Evolutionary conservation across 2,888 invertebrate genomes (phyloP), one percentile per base, ranked within the genome.

Genomic region (Netelia inedita): DNA sequence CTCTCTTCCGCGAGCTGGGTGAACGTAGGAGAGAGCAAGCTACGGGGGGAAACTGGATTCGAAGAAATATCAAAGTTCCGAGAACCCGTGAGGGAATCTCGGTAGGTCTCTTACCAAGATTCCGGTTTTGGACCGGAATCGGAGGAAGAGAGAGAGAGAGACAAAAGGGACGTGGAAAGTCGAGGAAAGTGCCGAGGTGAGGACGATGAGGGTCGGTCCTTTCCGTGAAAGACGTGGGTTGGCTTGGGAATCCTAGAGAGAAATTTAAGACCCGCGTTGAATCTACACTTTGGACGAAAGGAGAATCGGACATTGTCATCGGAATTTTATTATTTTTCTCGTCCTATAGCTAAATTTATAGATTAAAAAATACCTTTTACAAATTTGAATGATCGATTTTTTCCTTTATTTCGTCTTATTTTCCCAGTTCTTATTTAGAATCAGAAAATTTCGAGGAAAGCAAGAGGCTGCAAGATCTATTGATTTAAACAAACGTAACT

Each of bases 31-130:
- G 43, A 10, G 41, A 66, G 65, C 19, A 43, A 43, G 65, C 79
- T 19, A 8, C 68, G 35, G 59, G 59, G 81, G 57, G 59, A 74
- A 23, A 19, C 28, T 55, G 75, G 71, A 65, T 71, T 82, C 71
- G 71, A 82, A 82, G 75, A 82, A 82, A 82, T 76, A 76, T 55
- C 71, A 55, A 82, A 82, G 82, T 82, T 76, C 65, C 59, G 55
- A 63, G 50, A 79, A 81, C 75, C 68, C 74, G 41, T 59, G 55
- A 63, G 69, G 55, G 63, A 82, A 82, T 82, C 75, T 82, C 82
- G 63, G 71, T 43, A 71, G 71, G 55, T 55, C 46, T 50, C 28
- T 55, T 63, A 10, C 57, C 71, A 50, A 65, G 71, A 65, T 82
- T 57, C 55, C 65, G 55, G 63, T 19, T 53, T 46, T 59, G 61